A percentile compares a stretch with the other conserved stretches of the same genome.
Evolutionary conservation across 1,140 invertebrate species (phyloP).

Genomic region (Aphelinus atriplicis): DNA sequence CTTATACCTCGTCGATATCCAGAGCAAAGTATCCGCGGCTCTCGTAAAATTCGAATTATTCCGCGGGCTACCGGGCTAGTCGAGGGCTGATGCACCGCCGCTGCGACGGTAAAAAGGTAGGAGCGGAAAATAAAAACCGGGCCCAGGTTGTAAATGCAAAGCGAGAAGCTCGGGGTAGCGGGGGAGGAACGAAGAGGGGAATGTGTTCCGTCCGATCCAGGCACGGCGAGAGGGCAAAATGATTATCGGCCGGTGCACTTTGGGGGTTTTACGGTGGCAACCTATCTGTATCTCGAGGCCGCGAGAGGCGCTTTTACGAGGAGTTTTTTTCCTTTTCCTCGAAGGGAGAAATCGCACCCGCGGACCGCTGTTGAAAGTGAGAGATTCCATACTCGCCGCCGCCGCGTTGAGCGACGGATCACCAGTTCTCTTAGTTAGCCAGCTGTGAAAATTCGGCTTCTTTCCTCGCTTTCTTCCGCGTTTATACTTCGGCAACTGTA

Average conservation of each 20-base stretch:
- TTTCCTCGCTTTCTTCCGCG: no score
- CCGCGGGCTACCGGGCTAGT: not conserved
- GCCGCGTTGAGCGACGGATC: conserved; percentile 1
- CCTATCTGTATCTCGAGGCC: conserved; percentile 41
- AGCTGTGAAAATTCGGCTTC: conserved; percentile 16
- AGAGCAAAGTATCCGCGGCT: not conserved
- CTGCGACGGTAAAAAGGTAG: conserved; percentile 6
- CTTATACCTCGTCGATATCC: no score
- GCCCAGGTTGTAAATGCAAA: conserved; percentile 18
- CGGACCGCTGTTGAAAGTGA: no score
- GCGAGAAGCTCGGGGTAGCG: not conserved
- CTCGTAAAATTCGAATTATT: conserved; percentile 13
- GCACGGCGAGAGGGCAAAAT: not conserved
- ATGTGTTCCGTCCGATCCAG: not conserved
- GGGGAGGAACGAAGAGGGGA: not conserved
- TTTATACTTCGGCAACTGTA: no score
- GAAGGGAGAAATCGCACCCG: conserved; percentile 34
- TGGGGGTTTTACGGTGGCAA: conserved; percentile 45
- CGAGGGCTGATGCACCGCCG: not conserved
- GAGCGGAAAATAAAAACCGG: conserved; percentile 11
- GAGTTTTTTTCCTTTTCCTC: conserved; percentile 5
- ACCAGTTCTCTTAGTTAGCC: not conserved
- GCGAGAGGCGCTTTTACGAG: conserved; percentile 46
- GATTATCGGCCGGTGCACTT: conserved; percentile 30
- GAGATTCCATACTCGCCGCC: no score